Base-by-base conservation (phyloP, 2,797 vertebrate genomes). In the Champsocephalus esox region DNA sequence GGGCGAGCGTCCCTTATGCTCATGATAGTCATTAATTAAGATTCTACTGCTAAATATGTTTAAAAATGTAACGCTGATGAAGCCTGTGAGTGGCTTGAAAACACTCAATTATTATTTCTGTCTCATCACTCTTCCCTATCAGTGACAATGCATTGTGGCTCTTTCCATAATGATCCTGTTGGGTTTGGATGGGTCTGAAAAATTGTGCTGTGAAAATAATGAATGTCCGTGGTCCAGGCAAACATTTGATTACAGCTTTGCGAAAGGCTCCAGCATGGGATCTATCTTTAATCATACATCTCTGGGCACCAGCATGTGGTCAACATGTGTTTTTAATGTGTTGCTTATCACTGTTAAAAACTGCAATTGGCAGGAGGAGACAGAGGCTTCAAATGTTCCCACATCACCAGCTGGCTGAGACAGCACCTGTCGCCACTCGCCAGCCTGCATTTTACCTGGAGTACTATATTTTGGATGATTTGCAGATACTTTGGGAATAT, bases 391-490 rank as follows among this genome's bases (percentile, higher is more conserved):
- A 77, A 69, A 72, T 79, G 45, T 72, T 72, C 58, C 68, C 84
- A 80, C 76, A 80, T 85, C 73, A 73, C 79, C 82, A 78, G 73
- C 80, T 84, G 81, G 72, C 77, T 65, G 56, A 87, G 71, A 77
- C 80, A 70, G 86, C 82, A 71, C 75, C 77, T 86, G 86, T 84
- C 79, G 3, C 61, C 54, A 21, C 43, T 84, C 79, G 2, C 61
- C 54, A 21, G 46, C 9, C 2, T 41, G 57, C 19, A 63, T 82
- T 74, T 66, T 70, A 89, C 81, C 82, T 84, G 75, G 38, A 44
- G 54, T 80, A 75, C 84, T 82, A 61, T 63, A 81, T 77, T 85
- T 81, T 78, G 56, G 70, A 88, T 85, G 71, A 82, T 73, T 73
- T 77, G 65, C 1, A 28, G 46, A 52, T 84, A 73, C 63, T 78